A percentile compares a stretch with the other conserved stretches of the same genome.
Conservation (phyloP, 2,113 vertebrate species). For the Gorsachius goisagi region DNA sequence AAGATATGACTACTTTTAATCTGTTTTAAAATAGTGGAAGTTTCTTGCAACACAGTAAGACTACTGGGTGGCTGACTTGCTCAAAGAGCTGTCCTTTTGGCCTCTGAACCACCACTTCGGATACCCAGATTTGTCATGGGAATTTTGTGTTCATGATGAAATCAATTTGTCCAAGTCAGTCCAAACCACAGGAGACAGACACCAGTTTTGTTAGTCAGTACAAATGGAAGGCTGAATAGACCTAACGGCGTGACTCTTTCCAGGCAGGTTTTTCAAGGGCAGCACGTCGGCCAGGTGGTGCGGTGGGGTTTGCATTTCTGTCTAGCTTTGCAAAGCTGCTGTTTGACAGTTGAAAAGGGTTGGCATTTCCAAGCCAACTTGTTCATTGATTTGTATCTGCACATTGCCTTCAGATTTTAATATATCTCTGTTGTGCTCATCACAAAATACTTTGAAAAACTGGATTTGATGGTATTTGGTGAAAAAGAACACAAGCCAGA, state of each 20-base stretch:
- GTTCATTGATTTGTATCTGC: neutral
- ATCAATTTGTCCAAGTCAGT: neutral
- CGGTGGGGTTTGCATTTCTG: neutral
- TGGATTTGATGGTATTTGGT: neutral
- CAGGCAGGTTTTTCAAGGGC: neutral
- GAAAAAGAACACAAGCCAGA: neutral
- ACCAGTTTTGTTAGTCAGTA: neutral
- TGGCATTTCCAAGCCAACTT: neutral
- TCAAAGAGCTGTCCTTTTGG: neutral
- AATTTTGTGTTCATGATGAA: neutral
- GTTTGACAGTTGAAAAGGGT: neutral
- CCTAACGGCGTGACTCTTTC: neutral
- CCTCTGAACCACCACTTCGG: neutral
- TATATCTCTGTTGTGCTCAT: neutral
- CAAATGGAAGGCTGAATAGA: neutral
- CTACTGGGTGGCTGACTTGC: neutral
- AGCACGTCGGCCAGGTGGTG: neutral
- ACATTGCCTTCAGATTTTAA: neutral
- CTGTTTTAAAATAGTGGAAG: neutral
- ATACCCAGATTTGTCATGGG: neutral
- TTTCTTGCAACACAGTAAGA: neutral
- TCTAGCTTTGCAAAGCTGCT: neutral
- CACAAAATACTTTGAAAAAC: neutral
- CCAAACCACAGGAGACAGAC: neutral
- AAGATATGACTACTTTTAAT: neutral